A percentile compares a stretch with the other conserved stretches of the same genome.
phyloP scores from a whole-genome alignment of 2,113 vertebrate genomes.

The Sterna hirundo region DNA sequence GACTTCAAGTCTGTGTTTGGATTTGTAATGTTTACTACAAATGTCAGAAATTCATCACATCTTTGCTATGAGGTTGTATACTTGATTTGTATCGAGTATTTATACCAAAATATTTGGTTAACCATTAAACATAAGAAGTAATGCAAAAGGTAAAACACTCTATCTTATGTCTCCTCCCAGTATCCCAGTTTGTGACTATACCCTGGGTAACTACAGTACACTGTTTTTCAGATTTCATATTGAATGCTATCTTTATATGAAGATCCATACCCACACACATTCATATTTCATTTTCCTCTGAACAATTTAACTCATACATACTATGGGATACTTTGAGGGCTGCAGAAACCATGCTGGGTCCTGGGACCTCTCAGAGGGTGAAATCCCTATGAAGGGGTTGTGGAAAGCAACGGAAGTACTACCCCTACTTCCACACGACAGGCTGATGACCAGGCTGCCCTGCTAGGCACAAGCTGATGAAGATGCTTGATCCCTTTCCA shows the following conservation, averaged over 20 bases:
- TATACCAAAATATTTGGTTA: background rate
- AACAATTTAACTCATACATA: background rate
- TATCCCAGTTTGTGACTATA: background rate
- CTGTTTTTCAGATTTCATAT: background rate
- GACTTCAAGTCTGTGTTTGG: constrained; percentile 6
- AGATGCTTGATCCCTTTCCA: background rate
- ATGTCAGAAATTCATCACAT: background rate
- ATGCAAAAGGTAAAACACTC: background rate
- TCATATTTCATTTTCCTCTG: background rate
- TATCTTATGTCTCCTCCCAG: background rate
- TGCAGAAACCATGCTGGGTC: background rate
- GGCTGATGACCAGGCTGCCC: background rate
- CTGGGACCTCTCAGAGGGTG: background rate
- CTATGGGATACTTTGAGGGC: background rate
- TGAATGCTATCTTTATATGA: background rate
- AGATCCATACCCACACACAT: background rate
- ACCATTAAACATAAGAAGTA: background rate
- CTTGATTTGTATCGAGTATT: background rate
- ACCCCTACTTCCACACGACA: background rate
- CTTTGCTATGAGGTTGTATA: background rate
- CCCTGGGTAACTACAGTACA: background rate
- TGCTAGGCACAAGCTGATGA: background rate
- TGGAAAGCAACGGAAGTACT: background rate
- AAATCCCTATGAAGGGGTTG: background rate
- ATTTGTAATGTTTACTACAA: background rate